Conservation (phyloP, 2,797 vertebrate species). For the Myripristis murdjan region DNA sequence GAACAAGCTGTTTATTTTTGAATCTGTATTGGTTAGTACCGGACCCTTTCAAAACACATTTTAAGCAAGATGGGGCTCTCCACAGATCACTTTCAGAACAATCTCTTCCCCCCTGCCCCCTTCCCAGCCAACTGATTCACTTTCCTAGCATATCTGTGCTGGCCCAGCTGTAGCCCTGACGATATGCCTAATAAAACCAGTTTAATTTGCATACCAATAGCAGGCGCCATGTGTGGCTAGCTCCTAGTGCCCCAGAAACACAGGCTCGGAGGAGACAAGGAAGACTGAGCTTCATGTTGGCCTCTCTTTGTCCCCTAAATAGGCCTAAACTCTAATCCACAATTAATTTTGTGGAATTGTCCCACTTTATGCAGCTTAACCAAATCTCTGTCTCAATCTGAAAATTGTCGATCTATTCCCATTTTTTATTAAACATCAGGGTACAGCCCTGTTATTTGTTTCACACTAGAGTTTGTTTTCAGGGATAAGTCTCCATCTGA, state of each 20-base stretch:
- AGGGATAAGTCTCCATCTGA: conserved; percentile 19
- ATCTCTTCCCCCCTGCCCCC: conserved; percentile 66
- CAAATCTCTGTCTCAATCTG: conserved; percentile 43
- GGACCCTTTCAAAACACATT: conserved; percentile 44
- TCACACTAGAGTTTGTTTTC: conserved; percentile 24
- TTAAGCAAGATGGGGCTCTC: conserved; percentile 55
- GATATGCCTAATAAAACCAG: conserved; percentile 87
- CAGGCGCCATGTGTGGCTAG: conserved; percentile 84
- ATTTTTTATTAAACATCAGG: background rate
- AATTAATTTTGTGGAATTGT: conserved; percentile 61
- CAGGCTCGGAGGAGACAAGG: conserved; percentile 65
- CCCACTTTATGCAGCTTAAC: conserved; percentile 65
- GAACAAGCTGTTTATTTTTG: conserved; percentile 58
- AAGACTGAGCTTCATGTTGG: conserved; percentile 70
- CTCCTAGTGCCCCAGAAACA: conserved; percentile 76
- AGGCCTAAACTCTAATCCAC: conserved; percentile 72
- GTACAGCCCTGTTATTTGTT: conserved; percentile 9
- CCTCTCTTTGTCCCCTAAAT: conserved; percentile 75
- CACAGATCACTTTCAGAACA: conserved; percentile 58
- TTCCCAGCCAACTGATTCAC: conserved; percentile 79
- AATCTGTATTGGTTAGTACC: conserved; percentile 48
- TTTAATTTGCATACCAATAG: conserved; percentile 88
- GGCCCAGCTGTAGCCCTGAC: conserved; percentile 89
- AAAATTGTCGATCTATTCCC: conserved; percentile 6
- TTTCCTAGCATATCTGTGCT: conserved; percentile 84